These are phyloP conservation scores for Anguilla japonica DNA, from an alignment of 2,113 vertebrate species.

Conservation along the genomic window DNA sequence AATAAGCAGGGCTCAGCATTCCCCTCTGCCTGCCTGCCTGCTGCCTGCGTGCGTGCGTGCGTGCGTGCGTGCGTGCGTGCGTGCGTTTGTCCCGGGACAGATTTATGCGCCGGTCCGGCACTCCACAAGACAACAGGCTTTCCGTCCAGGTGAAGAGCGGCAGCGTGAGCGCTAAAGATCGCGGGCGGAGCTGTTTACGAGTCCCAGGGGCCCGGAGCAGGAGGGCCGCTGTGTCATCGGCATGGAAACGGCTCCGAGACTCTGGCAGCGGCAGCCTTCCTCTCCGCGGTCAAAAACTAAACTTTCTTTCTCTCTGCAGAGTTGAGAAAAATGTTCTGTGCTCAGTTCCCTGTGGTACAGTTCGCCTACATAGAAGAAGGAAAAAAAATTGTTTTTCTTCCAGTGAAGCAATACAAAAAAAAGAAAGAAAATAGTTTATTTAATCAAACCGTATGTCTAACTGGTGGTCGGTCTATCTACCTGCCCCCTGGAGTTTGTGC, in stretches of 20 bases:
- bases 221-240: conserved; percentile 25
- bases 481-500: too few species aligned
- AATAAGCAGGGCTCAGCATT: neutral
- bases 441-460: neutral
- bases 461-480: neutral
- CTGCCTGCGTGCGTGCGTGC: too few species aligned
- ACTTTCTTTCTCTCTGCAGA: conserved; percentile 24
- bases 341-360: neutral
- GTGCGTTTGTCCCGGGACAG: neutral
- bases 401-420: neutral
- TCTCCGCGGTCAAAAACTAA: conserved; percentile 4
- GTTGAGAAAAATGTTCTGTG: conserved; percentile 12
- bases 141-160: conserved; percentile 12
- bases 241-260: conserved; percentile 15
- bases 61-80: too few species aligned
- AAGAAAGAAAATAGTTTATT: neutral
- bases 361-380: neutral
- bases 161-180: neutral
- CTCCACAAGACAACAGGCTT: conserved; percentile 9
- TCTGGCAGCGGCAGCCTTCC: conserved; percentile 2
- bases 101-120: neutral
- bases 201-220: neutral
- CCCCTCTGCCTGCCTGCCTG: too few species aligned
- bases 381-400: conserved; percentile 13
- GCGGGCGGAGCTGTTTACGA: conserved; percentile 12